Base-by-base conservation (phyloP, 2,113 vertebrate genomes). In the Halcyon malimbica region DNA sequence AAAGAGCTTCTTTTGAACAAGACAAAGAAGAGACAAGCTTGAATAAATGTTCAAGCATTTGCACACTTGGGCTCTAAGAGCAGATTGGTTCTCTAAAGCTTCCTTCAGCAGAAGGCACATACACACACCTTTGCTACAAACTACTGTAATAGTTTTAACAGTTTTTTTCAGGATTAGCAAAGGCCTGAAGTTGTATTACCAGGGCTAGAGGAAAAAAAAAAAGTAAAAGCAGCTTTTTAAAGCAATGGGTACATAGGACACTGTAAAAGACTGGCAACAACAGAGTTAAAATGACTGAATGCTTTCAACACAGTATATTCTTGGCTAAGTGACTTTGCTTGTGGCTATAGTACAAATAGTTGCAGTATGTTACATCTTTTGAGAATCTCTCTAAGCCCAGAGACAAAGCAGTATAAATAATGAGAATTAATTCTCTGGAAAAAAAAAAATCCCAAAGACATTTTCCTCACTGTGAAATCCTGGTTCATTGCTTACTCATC, bases 401-500 rank as follows among this genome's bases (percentile, higher is more conserved):
- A 89, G 64, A 82, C 62, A 87, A 92, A 94, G 69, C 26, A 88
- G 50, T 20, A 59, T 48, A 94, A 95, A 74, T 83, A 94, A 96
- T 37, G 16, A 42, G 15, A 86, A 75, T 25, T 1, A 90, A 35
- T 71, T 81, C 28, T 95, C 48, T 35, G 64, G 4, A n/a, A 33
- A 57, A 33, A 57, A 28, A 76, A 25, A 54, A 48, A 65, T 87
- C 62, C n/a, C 70, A 20, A 63, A 93, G 82, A 89, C 63, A 41
- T 85, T 93, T 94, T 88, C 69, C 81, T 93, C 67, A 60, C 75
- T 91, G 62, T 86, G 83, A 96, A 91, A 95, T 86, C 46, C 63
- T 94, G 57, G n/a, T 88, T 93, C 71, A n/a, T n/a, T 68, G 71
- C 87, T 95, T 93, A 96, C 94, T 95, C 82, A 94, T 95, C 91